Evolutionary conservation across 2,113 vertebrate genomes (phyloP).

Genomic region (Erpornis zantholeuca): DNA sequence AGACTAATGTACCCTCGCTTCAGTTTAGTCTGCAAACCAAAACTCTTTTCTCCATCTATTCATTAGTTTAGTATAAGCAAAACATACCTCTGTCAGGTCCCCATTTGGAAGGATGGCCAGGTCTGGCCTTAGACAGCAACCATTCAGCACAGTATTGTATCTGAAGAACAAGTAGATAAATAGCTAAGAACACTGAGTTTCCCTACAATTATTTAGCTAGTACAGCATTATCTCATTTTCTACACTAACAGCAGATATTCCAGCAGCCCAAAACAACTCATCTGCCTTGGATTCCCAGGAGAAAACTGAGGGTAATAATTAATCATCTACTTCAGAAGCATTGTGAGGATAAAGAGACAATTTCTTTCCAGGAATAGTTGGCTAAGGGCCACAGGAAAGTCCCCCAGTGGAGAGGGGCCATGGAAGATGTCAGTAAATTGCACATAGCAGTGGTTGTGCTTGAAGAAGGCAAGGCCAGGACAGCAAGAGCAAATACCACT

Average conservation of each 20-base stretch:
- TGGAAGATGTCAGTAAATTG: not conserved
- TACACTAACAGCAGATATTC: not conserved
- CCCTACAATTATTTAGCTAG: not conserved
- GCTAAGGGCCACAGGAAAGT: not conserved
- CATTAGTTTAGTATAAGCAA: not conserved
- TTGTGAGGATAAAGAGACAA: not conserved
- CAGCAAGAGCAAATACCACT: not conserved
- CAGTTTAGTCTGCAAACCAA: not conserved
- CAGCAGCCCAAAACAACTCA: not conserved
- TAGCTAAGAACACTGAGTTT: not conserved
- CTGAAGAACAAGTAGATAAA: constrained; percentile 60
- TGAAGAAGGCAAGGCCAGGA: not conserved
- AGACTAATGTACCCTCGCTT: not conserved
- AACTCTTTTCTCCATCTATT: not conserved
- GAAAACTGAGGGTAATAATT: not conserved
- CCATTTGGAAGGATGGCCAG: constrained; percentile 84
- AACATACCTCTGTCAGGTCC: constrained; percentile 88
- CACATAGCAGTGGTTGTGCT: not conserved
- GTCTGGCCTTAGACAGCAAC: constrained; percentile 88
- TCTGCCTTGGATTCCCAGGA: not conserved
- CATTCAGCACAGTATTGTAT: constrained; percentile 85
- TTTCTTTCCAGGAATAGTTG: not conserved
- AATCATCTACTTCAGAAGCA: not conserved
- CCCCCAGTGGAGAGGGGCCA: not conserved
- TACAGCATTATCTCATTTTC: not conserved